These are phyloP conservation scores for Malacoctenus gilli DNA, from an alignment of 2,797 vertebrate genomes.

Conservation along the genomic window DNA sequence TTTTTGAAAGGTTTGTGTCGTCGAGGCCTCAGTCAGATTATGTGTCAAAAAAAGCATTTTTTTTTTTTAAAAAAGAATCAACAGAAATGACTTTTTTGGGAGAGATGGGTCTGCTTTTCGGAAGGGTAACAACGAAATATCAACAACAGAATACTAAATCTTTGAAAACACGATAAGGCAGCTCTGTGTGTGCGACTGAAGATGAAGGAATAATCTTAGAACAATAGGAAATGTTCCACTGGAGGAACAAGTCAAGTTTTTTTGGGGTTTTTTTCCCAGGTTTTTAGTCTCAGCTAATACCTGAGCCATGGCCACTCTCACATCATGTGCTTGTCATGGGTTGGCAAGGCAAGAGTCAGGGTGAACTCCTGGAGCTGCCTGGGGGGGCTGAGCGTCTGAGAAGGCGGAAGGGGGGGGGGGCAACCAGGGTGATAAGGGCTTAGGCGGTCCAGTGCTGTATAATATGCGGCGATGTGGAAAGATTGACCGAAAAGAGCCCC, in stretches of 20 bases:
- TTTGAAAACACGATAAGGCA: neutral
- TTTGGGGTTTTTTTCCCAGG: constrained; percentile 28
- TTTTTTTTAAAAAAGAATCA: too few relatives aligned
- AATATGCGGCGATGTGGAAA: constrained; percentile 49
- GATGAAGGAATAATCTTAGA: constrained; percentile 17
- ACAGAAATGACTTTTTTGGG: neutral
- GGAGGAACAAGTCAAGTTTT: constrained; percentile 24
- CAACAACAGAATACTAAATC: neutral
- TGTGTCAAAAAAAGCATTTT: too few relatives aligned
- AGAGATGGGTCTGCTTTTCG: neutral
- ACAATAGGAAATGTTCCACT: constrained; percentile 22
- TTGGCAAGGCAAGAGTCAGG: constrained; percentile 53
- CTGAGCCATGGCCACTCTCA: constrained; percentile 57
- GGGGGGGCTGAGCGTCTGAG: constrained; percentile 25
- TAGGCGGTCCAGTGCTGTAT: constrained; percentile 36
- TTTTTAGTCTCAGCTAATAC: constrained; percentile 54
- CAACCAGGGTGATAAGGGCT: constrained; percentile 40
- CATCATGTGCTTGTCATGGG: constrained; percentile 81
- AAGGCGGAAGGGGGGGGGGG: too few relatives aligned
- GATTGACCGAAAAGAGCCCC: constrained; percentile 48
- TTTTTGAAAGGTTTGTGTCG: too few relatives aligned
- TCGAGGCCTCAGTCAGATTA: too few relatives aligned
- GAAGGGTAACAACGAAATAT: neutral
- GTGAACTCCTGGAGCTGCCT: constrained; percentile 53
- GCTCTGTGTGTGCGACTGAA: neutral